Conservation (phyloP, 2,888 invertebrate species). For the Cheilosia variabilis region DNA sequence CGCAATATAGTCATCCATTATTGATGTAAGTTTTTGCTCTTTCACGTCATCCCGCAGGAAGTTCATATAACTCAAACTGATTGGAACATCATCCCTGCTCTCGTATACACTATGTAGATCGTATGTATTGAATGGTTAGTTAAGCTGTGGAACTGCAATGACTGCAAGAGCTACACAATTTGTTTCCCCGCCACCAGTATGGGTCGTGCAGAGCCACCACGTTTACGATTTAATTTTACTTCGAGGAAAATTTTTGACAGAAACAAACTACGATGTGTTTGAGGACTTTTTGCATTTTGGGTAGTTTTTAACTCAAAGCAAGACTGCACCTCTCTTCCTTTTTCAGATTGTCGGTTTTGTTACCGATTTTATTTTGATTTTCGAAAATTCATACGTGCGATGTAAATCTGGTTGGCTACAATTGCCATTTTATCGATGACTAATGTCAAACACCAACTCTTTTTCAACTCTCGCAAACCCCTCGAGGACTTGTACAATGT, state of each 20-base stretch:
- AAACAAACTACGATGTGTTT: no score
- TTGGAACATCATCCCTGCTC: conserved; percentile 13
- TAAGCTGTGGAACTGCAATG: conserved; percentile 9
- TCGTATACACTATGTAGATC: background rate
- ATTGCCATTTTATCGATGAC: no score
- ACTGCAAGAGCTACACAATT: background rate
- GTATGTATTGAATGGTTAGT: conserved; percentile 7
- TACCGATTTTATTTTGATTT: no score
- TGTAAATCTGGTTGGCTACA: no score
- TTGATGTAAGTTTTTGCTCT: conserved; percentile 50
- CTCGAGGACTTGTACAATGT: no score
- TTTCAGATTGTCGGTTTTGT: no score
- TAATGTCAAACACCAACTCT: no score
- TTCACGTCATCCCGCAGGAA: conserved; percentile 21
- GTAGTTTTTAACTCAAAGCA: no score
- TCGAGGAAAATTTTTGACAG: background rate
- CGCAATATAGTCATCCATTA: conserved; percentile 37
- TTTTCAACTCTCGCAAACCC: no score
- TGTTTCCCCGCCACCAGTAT: background rate
- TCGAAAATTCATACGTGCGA: no score
- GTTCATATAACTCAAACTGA: conserved; percentile 38
- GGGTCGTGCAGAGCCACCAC: background rate
- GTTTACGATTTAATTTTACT: conserved; percentile 21
- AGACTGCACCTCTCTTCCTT: no score
- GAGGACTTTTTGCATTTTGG: no score